A percentile compares a stretch with the other conserved stretches of the same genome.
Evolutionary conservation across 2,113 vertebrate genomes (phyloP).

Genomic region (Cyprinodon variegatus): DNA sequence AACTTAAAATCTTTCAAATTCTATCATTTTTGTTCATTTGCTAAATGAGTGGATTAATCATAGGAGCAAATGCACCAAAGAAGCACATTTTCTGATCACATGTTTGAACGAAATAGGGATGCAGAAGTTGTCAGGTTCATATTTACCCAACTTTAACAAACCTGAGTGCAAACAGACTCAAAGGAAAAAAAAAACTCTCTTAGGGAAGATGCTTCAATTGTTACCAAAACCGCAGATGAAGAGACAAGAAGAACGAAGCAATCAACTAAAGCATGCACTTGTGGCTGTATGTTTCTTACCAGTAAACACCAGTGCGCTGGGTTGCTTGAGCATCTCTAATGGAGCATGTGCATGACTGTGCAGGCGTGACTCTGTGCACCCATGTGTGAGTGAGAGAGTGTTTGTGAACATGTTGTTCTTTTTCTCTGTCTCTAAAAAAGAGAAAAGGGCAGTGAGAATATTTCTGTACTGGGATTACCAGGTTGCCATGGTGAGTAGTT

Average conservation of each 20-base stretch:
- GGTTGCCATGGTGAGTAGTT: constrained; percentile 82
- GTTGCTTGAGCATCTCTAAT: constrained; percentile 38
- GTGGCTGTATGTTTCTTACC: constrained; percentile 46
- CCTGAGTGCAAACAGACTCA: constrained; percentile 11
- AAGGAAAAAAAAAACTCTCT: constrained; percentile 8
- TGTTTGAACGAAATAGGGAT: not conserved
- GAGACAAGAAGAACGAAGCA: constrained; percentile 27
- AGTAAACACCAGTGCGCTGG: constrained; percentile 62
- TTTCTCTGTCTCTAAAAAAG: constrained; percentile 12
- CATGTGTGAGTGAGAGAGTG: constrained; percentile 2
- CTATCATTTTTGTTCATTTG: no score
- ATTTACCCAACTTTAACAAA: constrained; percentile 20
- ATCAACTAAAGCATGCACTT: constrained; percentile 19
- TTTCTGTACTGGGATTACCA: constrained; percentile 78
- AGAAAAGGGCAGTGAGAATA: constrained; percentile 45
- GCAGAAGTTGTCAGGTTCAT: not conserved
- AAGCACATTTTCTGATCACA: not conserved
- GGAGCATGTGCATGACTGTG: constrained; percentile 26
- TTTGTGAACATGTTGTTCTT: constrained; percentile 18
- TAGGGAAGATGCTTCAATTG: constrained; percentile 38
- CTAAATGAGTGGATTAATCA: no score
- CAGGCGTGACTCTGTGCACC: constrained; percentile 1
- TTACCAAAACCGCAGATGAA: constrained; percentile 14
- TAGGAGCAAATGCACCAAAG: not conserved
- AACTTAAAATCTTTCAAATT: no score